Conservation (phyloP, 2,113 vertebrate genomes). For the Hydropotes inermis region DNA sequence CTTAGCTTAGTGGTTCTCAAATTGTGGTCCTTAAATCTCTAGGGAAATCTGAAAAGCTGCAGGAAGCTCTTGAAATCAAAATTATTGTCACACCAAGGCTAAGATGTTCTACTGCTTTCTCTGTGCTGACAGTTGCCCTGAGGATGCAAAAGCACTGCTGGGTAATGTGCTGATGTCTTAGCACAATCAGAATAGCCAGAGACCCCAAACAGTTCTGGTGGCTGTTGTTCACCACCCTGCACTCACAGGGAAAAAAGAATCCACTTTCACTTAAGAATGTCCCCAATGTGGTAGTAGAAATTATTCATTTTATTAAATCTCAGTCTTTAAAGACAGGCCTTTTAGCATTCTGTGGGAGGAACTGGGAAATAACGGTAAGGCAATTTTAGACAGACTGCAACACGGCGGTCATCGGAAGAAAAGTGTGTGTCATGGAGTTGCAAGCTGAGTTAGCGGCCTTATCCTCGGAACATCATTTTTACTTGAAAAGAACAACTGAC, state of each 20-base stretch:
- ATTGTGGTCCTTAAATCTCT: background rate
- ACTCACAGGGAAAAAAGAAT: background rate
- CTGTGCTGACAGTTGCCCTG: background rate
- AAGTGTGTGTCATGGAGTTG: accelerated
- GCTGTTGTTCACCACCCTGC: background rate
- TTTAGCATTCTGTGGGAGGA: background rate
- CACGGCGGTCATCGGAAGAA: background rate
- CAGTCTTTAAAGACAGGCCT: background rate
- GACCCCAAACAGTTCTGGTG: background rate
- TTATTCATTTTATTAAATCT: background rate
- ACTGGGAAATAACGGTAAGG: background rate
- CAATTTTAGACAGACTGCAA: background rate
- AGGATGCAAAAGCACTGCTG: no score
- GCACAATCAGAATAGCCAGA: background rate
- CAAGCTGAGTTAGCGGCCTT: background rate
- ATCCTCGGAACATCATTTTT: accelerated
- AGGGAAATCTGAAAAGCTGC: background rate
- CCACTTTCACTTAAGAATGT: background rate
- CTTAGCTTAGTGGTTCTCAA: background rate
- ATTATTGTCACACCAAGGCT: background rate
- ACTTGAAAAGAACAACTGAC: background rate
- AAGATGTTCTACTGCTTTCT: background rate
- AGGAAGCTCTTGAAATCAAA: background rate
- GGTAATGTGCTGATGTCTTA: background rate
- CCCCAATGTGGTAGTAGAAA: background rate